Base-by-base conservation (phyloP, 2,888 invertebrate species). In the Pteria penguin region DNA sequence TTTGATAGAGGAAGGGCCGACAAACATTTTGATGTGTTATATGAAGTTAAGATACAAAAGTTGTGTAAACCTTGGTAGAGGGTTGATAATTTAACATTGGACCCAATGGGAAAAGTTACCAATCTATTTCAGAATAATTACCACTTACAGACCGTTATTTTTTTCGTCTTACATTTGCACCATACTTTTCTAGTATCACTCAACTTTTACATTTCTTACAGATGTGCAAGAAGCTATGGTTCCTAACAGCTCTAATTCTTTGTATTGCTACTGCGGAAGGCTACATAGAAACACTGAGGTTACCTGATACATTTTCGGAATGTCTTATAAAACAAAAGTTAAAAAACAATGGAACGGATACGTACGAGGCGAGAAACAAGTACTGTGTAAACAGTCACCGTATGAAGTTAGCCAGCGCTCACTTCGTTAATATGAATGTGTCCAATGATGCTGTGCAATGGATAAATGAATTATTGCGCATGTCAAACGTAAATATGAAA, bases 381-480 rank as follows among this genome's bases (percentile, higher is more conserved):
- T 72, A 52, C 27, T 72, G 72, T 26, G 65, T 72, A 22, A 65
- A 72, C 33, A 62, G 72, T 26, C 72, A 72, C 27, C 52, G 72
- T 26, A 72, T 72, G 72, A 72, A 65, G 27, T 29, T 72, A 22
- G 55, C 72, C 3, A 55, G 72, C 8, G 36, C 33, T 27, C 52
- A 65, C 27, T 65, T 65, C 54, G 58, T 26, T 31, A 8, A 55
- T 31, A 8, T 55, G 31, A 68, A 68, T 26, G 55, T 67, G 18
- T 75, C 75, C 26, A 18, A 58, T 27, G 76, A 77, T 26, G 72
- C 70, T n/a, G 60, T 65, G 3, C 52, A 55, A 18, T 77, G 76
- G 76, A 73, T 77, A 3, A 73, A 77, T 60, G 76, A 77, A 60
- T 29, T 77, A 24, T 69, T 77, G 27, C 68, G 76, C 4, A 77